Base-by-base conservation (phyloP, 2,797 vertebrate species). In the Adelosebastes latens region DNA sequence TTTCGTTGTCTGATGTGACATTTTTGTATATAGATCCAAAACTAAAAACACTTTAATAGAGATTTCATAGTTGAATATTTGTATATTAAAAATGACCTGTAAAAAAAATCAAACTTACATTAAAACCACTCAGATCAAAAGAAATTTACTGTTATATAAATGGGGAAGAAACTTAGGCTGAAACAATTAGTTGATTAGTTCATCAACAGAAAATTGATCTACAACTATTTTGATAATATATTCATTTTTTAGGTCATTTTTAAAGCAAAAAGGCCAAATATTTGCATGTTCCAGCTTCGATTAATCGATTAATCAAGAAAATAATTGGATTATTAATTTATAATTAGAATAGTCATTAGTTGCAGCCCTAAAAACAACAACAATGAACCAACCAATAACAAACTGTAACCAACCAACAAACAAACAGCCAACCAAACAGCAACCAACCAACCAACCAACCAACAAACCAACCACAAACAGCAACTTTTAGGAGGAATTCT, bases 91-190 rank as follows among this genome's bases (percentile, higher is more conserved):
- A 53, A 32, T 53, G 11, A 20, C 8, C 8, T 42, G 13, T 42
- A 42, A 0, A 42, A 0, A 24, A 5, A 27, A 20, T 18, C 42
- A 49, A 49, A 0, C 42, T 20, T 49, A 20, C 42, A 49, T 49
- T 49, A 49, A 42, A 42, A 42, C 39, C 39, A 42, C 42, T 49
- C 42, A 49, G 42, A 49, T 49, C 16, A 49, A 49, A 49, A 49
- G 0, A 49, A 49, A 49, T 49, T 8, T 39, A 34, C 36, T 39
- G 12, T 39, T 13, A 39, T 39, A 14, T 49, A 49, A 49, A 49
- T 49, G 0, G 46, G 18, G 46, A 49, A 20, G 0, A 49, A 20
- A 8, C 8, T 49, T 20, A 0, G 16, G 16, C 0, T 46, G 42
- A 46, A 46, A 46, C 16, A 46, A 0, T 18, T 46, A 46, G 0